These are phyloP conservation scores for Littorina saxatilis DNA, from an alignment of 1,140 invertebrate species.

Conservation along the genomic window DNA sequence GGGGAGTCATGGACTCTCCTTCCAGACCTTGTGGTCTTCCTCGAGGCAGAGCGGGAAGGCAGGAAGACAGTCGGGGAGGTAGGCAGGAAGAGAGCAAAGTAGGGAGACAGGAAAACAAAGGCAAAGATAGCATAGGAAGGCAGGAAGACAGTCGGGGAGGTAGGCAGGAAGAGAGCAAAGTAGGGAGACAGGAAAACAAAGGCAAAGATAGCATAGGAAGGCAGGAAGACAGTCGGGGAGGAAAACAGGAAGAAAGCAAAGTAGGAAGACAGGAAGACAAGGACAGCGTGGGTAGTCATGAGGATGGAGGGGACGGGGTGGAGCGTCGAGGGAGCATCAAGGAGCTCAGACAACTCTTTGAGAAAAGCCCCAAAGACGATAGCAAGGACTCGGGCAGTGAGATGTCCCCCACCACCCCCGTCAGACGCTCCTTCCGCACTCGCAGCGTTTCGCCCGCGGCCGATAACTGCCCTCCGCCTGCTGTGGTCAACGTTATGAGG, in stretches of 20 bases:
- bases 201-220: not conserved
- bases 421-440: conserved; percentile 34
- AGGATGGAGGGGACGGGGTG: conserved; percentile 14
- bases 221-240: conserved; percentile 7
- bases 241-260: conserved; percentile 24
- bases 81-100: conserved; percentile 1
- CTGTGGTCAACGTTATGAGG: conserved; percentile 44
- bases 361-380: conserved; percentile 46
- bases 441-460: conserved; percentile 36
- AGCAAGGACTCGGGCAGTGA: conserved; percentile 24
- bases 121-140: not conserved
- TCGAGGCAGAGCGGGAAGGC: not conserved
- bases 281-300: conserved; percentile 20
- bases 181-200: conserved; percentile 18
- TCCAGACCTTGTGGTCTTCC: not conserved
- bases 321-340: conserved; percentile 70
- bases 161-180: conserved; percentile 27
- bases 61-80: conserved; percentile 3
- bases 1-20: not conserved
- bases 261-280: conserved; percentile 17
- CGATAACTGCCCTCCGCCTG: conserved; percentile 19
- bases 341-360: conserved; percentile 67
- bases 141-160: conserved; percentile 7
- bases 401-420: conserved; percentile 44
- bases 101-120: conserved; percentile 19